Evolutionary conservation across 2,797 vertebrate genomes (phyloP), one percentile per base, ranked within the genome.

Genomic region (Pantherophis alleghaniensis): DNA sequence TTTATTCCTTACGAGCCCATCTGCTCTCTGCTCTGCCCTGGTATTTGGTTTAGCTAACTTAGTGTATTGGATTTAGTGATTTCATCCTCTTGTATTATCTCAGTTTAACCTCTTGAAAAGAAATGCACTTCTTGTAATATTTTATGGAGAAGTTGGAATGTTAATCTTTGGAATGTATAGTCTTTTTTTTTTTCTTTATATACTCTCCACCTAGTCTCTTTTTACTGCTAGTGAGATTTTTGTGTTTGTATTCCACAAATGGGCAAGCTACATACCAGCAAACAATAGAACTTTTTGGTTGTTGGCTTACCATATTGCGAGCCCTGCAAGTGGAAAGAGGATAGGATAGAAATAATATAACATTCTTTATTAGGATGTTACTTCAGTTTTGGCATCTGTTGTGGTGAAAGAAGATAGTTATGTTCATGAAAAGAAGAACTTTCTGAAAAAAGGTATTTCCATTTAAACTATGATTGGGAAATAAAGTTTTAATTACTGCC

Each of bases 1-100:
- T 90, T 59, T 94, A 87, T 89, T 89, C 37, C 24, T 26, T 94
- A 69, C 94, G 94, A 93, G 92, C 56, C 93, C 94, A 95, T 95
- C 95, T 95, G 94, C 92, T 94, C 66, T 42, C 4, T 91, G 61
- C 47, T 88, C 26, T 89, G 47, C 90, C 90, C 88, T 61, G 51
- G 60, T 53, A 3, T 86, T 93, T 0, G 0, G 5, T 4, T 37
- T 60, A 59, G 92, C 42, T 94, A 89, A 61, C 83, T 60, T 9
- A 5, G 63, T 79, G 90, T 28, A 90, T 93, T 94, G 74, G 5
- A 55, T 79, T 93, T 24, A 87, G 55, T 1, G 11, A 32, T 66
- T 90, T 90, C 90, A 91, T 90, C 37, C 60, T 55, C 60, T 57
- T 61, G 1, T 86, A 53, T 56, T 88, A 93, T 18, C 28, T 87